Conservation (phyloP, 2,797 vertebrate genomes). For the Tapera naevia region DNA sequence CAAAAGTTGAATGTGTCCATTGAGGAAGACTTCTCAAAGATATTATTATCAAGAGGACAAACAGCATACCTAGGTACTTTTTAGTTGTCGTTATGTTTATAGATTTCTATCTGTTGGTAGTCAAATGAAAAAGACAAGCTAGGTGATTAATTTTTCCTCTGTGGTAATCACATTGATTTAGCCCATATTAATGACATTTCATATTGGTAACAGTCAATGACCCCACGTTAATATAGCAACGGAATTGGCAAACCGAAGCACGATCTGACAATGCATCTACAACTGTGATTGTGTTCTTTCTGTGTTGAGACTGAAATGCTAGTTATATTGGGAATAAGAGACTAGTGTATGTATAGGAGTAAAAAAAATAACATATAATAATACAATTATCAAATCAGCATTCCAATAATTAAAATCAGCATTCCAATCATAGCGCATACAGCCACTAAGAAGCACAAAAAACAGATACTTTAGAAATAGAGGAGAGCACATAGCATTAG, state of each 20-base stretch:
- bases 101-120: constrained; percentile 51
- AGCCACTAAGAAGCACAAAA: not conserved
- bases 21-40: not conserved
- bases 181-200: constrained; percentile 62
- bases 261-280: constrained; percentile 42
- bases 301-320: constrained; percentile 19
- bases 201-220: constrained; percentile 57
- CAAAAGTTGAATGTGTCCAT: not conserved
- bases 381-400: no score
- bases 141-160: constrained; percentile 64
- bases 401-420: not conserved
- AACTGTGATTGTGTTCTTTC: constrained; percentile 5
- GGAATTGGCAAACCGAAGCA: constrained; percentile 45
- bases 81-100: constrained; percentile 46
- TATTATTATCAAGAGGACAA: constrained; percentile 3
- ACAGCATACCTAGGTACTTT: constrained; percentile 10
- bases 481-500: not conserved
- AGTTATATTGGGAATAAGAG: not conserved
- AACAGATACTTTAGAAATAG: not conserved
- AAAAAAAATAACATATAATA: no score
- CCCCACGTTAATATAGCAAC: constrained; percentile 49
- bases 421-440: not conserved
- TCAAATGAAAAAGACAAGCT: constrained; percentile 57
- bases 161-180: constrained; percentile 64
- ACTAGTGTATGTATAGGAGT: not conserved